These are phyloP conservation scores for Drosophila lini DNA, from an alignment of 1,140 invertebrate species.

Conservation along the genomic window DNA sequence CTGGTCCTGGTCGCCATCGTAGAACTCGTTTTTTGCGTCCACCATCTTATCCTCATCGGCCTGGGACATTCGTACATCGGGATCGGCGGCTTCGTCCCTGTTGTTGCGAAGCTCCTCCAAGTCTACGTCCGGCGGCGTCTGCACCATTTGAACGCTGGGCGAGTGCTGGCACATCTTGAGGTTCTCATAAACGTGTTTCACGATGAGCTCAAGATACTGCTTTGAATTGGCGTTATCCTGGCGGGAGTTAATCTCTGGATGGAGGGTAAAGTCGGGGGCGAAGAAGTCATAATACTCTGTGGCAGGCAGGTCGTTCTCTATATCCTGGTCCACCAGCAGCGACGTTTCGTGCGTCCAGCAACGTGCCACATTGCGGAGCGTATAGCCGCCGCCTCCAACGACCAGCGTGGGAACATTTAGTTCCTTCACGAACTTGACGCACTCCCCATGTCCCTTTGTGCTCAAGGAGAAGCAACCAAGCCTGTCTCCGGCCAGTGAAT, in stretches of 20 bases:
- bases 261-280: constrained; percentile 96
- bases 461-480: constrained; percentile 87
- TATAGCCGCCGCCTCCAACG: constrained; percentile 94
- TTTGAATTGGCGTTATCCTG: constrained; percentile 97
- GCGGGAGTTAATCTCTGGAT: constrained; percentile 92
- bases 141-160: constrained; percentile 96
- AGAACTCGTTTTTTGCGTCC: constrained; percentile 96
- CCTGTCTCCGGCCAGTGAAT: constrained; percentile 97
- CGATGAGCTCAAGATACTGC: constrained; percentile 95
- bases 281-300: constrained; percentile 98
- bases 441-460: constrained; percentile 94
- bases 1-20: constrained; percentile 94
- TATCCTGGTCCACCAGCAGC: constrained; percentile 94
- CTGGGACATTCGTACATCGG: constrained; percentile 91
- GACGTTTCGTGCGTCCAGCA: constrained; percentile 99
- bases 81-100: constrained; percentile 92
- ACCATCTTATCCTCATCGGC: constrained; percentile 93
- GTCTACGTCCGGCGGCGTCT: constrained; percentile 91
- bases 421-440: constrained; percentile 98
- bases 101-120: constrained; percentile 87
- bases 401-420: constrained; percentile 97
- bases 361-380: constrained; percentile 97
- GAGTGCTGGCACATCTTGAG: constrained; percentile 95
- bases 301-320: constrained; percentile 96
- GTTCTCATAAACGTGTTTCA: constrained; percentile 93